Evolutionary conservation across 2,113 vertebrate genomes (phyloP).

Genomic region (Coptodon bakossiorum): DNA sequence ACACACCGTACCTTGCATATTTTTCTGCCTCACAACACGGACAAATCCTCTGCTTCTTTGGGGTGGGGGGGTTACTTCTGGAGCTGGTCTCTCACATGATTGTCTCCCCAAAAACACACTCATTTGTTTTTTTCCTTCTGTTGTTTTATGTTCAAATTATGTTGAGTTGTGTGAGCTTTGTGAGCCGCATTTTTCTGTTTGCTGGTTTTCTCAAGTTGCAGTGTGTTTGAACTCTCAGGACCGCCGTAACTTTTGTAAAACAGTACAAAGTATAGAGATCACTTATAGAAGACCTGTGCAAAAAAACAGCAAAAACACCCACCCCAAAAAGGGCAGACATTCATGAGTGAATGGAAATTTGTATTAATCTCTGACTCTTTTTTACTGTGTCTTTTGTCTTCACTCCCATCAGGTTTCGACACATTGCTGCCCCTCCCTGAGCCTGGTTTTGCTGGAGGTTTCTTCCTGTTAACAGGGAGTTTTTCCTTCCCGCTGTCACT

Average conservation of each 20-base stretch:
- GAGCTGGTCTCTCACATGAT: neutral
- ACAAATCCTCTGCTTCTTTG: neutral
- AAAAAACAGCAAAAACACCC: neutral
- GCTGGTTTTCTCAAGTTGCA: neutral
- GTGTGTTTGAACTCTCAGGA: neutral
- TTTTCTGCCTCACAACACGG: neutral
- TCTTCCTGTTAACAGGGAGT: neutral
- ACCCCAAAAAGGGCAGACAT: neutral
- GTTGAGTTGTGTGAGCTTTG: neutral
- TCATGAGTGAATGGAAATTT: neutral
- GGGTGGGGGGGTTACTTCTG: neutral
- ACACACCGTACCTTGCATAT: neutral
- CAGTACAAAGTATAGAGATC: neutral
- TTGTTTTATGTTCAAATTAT: neutral
- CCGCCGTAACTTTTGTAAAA: neutral
- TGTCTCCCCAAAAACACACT: fast-evolving
- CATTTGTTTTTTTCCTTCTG: neutral
- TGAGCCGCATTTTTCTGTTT: neutral
- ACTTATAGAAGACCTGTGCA: neutral
- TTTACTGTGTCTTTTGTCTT: neutral
- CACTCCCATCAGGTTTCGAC: neutral
- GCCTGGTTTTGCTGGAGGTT: neutral
- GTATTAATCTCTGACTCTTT: neutral
- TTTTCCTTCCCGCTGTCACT: neutral
- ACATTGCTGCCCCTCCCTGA: neutral